These are phyloP conservation scores for Calyptommatus sinebrachiatus DNA, from an alignment of 2,113 vertebrate genomes.

Conservation along the genomic window DNA sequence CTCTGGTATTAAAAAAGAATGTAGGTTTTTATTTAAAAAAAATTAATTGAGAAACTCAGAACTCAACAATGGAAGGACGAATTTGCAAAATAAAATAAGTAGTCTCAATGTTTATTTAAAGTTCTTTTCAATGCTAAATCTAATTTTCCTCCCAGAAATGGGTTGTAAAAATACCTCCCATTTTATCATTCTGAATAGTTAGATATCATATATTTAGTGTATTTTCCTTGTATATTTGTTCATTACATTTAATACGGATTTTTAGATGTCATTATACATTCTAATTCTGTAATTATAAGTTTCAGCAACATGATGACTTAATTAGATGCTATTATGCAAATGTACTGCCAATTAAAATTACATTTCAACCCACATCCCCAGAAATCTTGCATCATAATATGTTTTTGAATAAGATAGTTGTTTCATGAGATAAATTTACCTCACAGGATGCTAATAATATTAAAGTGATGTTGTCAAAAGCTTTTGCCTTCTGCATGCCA, in stretches of 20 bases:
- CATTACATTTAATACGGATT: constrained; percentile 31
- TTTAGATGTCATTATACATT: constrained; percentile 37
- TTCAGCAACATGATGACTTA: constrained; percentile 49
- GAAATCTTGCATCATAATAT: constrained; percentile 11
- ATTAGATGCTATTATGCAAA: constrained; percentile 56
- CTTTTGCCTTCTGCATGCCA: too few relatives aligned
- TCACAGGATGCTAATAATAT: background rate
- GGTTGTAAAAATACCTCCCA: background rate
- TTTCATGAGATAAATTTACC: background rate
- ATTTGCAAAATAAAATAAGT: background rate
- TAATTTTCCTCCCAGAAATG: background rate
- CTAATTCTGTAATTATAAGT: constrained; percentile 57
- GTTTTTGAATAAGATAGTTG: background rate
- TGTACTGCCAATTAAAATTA: constrained; percentile 38
- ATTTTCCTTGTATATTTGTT: constrained; percentile 23
- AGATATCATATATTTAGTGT: constrained; percentile 15
- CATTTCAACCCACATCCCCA: constrained; percentile 31
- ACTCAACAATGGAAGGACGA: background rate
- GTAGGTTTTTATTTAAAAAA: background rate
- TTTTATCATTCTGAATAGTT: background rate
- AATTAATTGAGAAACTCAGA: background rate
- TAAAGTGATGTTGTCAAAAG: background rate
- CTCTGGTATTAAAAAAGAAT: background rate
- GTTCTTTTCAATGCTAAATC: background rate
- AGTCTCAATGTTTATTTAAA: background rate